phyloP scores from a whole-genome alignment of 2,888 invertebrate genomes.

The Tenodera sinensis region DNA sequence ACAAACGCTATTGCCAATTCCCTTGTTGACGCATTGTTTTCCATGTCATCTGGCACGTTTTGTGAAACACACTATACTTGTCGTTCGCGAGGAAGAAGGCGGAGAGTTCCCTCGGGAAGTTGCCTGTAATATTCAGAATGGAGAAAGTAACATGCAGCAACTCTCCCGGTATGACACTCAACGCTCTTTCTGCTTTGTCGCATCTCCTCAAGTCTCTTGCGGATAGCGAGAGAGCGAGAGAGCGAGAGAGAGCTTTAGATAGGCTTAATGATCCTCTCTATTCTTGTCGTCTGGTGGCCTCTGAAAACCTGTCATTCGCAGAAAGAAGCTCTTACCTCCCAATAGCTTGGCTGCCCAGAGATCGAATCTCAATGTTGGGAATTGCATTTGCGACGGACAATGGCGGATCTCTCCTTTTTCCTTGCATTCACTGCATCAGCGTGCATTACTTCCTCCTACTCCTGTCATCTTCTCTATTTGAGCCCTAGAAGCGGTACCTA shows the following conservation, averaged over 20 bases:
- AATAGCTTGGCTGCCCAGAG: too few species aligned
- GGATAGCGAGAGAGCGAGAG: neutral
- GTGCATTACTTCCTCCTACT: too few species aligned
- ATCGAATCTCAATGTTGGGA: too few species aligned
- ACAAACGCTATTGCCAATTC: too few species aligned
- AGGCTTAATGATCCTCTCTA: neutral
- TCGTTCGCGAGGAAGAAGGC: neutral
- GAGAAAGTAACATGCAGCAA: neutral
- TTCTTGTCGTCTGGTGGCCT: neutral
- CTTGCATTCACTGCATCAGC: too few species aligned
- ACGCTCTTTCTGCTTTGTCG: neutral
- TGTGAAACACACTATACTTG: neutral
- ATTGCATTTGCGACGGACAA: too few species aligned
- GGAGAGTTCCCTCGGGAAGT: neutral
- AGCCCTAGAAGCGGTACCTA: too few species aligned
- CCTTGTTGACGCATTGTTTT: too few species aligned
- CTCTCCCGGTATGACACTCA: neutral
- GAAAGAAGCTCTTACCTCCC: too few species aligned
- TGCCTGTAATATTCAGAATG: neutral
- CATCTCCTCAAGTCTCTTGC: neutral
- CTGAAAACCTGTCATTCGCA: neutral
- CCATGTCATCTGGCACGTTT: neutral
- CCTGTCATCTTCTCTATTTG: too few species aligned
- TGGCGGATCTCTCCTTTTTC: too few species aligned
- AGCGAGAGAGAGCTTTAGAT: neutral